A percentile compares a stretch with the other conserved stretches of the same genome.
These are phyloP conservation scores for Enteromius paludinosus DNA, from an alignment of 2,797 vertebrate species.

Conservation along the genomic window DNA sequence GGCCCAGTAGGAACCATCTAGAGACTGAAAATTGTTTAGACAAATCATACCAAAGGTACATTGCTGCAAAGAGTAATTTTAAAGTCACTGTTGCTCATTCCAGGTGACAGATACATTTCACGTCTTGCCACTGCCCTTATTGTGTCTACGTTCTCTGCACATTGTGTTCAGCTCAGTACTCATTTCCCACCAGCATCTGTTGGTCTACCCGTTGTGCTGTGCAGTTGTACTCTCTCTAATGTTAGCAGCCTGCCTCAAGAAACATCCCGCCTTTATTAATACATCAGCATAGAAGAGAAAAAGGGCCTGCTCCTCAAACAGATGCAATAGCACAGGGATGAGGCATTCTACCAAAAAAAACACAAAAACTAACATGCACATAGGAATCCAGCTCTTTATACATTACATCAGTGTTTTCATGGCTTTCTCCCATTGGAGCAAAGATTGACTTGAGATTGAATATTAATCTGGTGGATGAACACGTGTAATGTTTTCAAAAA, in stretches of 20 bases:
- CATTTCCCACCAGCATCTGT: constrained; percentile 49
- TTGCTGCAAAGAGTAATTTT: neutral
- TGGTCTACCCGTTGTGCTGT: constrained; percentile 16
- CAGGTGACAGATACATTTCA: constrained; percentile 66
- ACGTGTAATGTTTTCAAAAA: constrained; percentile 32
- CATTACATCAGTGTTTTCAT: constrained; percentile 27
- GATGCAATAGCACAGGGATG: constrained; percentile 2
- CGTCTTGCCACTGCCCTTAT: constrained; percentile 57
- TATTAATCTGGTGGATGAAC: constrained; percentile 41
- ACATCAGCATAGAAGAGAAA: constrained; percentile 32
- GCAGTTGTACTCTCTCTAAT: constrained; percentile 19
- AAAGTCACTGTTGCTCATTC: constrained; percentile 59
- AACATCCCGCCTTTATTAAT: constrained; percentile 46
- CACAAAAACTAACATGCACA: neutral
- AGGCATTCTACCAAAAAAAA: neutral
- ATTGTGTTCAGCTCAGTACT: constrained; percentile 30
- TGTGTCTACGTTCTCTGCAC: constrained; percentile 21
- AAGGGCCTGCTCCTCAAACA: constrained; percentile 11
- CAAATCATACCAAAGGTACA: constrained; percentile 15
- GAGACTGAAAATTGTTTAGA: neutral
- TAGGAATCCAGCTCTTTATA: constrained; percentile 12
- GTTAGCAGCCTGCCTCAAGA: constrained; percentile 38
- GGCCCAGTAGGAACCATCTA: neutral
- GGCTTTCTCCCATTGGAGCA: constrained; percentile 12
- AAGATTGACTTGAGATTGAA: constrained; percentile 41